Base-by-base conservation (phyloP, 2,113 vertebrate genomes). In the Thalassarche chlororhynchos region DNA sequence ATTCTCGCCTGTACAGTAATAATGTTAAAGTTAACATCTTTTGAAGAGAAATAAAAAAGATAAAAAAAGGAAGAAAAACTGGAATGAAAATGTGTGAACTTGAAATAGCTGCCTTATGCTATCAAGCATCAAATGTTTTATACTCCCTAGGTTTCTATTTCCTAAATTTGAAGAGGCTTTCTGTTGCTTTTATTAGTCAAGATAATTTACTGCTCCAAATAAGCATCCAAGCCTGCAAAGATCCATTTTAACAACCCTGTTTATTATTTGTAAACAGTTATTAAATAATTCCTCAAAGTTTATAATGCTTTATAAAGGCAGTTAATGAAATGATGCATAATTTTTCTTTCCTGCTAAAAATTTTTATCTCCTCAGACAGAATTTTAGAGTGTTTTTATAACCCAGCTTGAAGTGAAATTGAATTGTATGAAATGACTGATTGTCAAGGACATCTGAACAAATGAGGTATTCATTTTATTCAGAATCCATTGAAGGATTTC, bases 311-410 rank as follows among this genome's bases (percentile, higher is more conserved):
- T 91, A 87, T 84, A 95, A 86, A 93, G 42, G 18, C 38, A 95
- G 69, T 89, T 98, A 96, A 93, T 96, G 55, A 96, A 97, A 94
- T 90, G 2, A 91, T 95, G 46, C 1, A 40, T 61, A 49, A 38
- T 92, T 17, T 87, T 77, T 90, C 95, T 97, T 94, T 74, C 31
- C 68, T 83, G 61, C 52, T 90, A 95, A 94, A 97, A 95, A 17
- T 78, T 97, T 93, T 96, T 94, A 85, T 97, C 82, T 97, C 11
- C 28, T 92, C 44, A 89, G 82, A 90, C 91, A 95, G 76, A 96
- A 93, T 90, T 97, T 97, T 91, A 95, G 81, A 96, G 75, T 97
- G 76, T 87, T 98, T 98, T 98, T 96, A 83, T 92, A 98, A 95
- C 64, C 57, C 76, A 96, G 62, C 51, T 93, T 79, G 91, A 97